Base-by-base conservation (phyloP, 2,888 invertebrate species). In the Syritta pipiens region DNA sequence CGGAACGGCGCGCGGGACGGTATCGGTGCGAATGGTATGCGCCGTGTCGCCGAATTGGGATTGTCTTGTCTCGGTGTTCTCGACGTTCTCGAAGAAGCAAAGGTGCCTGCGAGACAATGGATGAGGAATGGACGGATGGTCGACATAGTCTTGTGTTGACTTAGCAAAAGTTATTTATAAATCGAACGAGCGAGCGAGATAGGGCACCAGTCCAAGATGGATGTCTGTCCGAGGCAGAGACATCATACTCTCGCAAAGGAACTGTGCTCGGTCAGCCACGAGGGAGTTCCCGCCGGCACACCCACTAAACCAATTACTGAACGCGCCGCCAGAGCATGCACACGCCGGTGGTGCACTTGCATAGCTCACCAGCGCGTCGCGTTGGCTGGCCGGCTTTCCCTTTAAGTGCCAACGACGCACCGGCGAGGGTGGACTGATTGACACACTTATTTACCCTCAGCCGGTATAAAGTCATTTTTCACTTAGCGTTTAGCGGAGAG, bases 241-340 rank as follows among this genome's bases (percentile, higher is more conserved):
- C 17, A 30, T 30, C 19, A 7, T 17, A 37, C n/a, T 69, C 44
- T 40, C 48, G 53, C 65, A 48, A 30, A 71, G 59, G 48, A 67
- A n/a, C n/a, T n/a, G n/a, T n/a, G n/a, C n/a, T n/a, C 37, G 71
- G 60, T 42, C 42, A 57, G 40, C 44, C 35, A 62, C 17, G 48
- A 35, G 44, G 48, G n/a, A 37, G 9, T 55, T 35, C 42, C 20
- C 12, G 48, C 14, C 28, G 77, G 65, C 77, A 67, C 77, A 72
- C 77, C 77, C 77, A 67, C 57, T 67, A 72, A 69, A 55, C 65
- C 77, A 77, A 77, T 77, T 77, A 77, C 51, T 55, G 65, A 32
- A 55, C 55, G n/a, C n/a, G n/a, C n/a, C n/a, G 37, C 37, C 6
- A 37, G 37, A 17, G 19, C 37, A 17, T 3, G 37, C 37, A 10